These are phyloP conservation scores for Chromobotia macracanthus DNA, from an alignment of 2,797 vertebrate species.

Conservation along the genomic window DNA sequence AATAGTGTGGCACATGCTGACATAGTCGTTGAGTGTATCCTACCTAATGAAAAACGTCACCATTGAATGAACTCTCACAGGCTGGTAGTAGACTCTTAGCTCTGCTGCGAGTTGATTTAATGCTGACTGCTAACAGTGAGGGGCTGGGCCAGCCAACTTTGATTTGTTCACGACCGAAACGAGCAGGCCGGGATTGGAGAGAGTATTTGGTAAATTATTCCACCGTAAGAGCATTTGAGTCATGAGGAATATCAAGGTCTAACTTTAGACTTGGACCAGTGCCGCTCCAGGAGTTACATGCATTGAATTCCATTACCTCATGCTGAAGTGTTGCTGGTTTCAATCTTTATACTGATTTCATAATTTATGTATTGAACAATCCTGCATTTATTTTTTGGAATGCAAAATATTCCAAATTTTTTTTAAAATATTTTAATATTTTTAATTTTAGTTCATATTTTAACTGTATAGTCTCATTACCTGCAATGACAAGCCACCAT, in stretches of 20 bases:
- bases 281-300: constrained; percentile 11
- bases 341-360: constrained; percentile 6
- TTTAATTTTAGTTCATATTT: constrained; percentile 2
- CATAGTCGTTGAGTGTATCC: constrained; percentile 23
- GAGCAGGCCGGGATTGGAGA: neutral
- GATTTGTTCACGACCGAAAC: neutral
- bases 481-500: constrained; percentile 3
- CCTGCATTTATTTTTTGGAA: constrained; percentile 30
- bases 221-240: constrained; percentile 6
- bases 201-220: neutral
- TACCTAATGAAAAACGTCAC: constrained; percentile 38
- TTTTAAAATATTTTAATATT: too few relatives aligned
- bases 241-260: neutral
- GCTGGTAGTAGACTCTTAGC: constrained; percentile 9
- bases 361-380: neutral
- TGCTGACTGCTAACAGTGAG: constrained; percentile 20
- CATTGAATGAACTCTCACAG: constrained; percentile 32
- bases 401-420: too few relatives aligned
- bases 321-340: constrained; percentile 27
- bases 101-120: constrained; percentile 39
- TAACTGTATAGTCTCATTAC: neutral
- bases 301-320: constrained; percentile 28
- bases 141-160: constrained; percentile 4
- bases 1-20: constrained; percentile 58
- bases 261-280: constrained; percentile 16